These are phyloP conservation scores for Sipha maydis DNA, from an alignment of 2,888 invertebrate species.

Conservation along the genomic window DNA sequence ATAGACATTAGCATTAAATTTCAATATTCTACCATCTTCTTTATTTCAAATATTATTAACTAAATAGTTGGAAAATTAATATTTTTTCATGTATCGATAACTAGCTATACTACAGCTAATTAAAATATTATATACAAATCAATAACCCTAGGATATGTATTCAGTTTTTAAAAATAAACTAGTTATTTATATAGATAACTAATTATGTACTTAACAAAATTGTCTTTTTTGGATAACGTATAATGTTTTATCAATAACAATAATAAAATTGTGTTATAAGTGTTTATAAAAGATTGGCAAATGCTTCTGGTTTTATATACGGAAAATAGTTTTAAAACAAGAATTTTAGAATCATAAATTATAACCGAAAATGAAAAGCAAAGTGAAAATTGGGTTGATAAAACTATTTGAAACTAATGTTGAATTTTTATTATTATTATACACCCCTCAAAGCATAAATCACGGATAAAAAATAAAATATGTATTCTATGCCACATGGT, in stretches of 20 bases:
- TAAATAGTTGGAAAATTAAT: not conserved
- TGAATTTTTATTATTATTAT: constrained; percentile 11
- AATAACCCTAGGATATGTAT: not conserved
- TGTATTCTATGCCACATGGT: constrained; percentile 4
- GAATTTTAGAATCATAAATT: constrained; percentile 41
- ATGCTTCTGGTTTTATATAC: not conserved
- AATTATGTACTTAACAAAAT: not conserved
- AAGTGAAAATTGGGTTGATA: constrained; percentile 36
- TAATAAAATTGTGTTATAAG: constrained; percentile 8
- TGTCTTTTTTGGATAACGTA: not conserved
- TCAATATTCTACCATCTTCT: no score
- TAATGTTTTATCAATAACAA: not conserved
- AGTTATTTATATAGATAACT: no score
- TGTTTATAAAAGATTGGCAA: constrained; percentile 29
- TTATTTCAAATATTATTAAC: no score
- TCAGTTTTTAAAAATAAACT: not conserved
- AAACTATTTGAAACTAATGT: constrained; percentile 49
- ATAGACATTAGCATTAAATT: no score
- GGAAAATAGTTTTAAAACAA: constrained; percentile 19
- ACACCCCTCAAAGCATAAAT: constrained; percentile 12
- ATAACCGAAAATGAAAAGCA: constrained; percentile 34
- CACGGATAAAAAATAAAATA: not conserved
- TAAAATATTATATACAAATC: not conserved
- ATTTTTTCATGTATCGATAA: not conserved
- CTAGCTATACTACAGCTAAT: not conserved